phyloP scores from a whole-genome alignment of 1,140 invertebrate species.

The Adelges cooleyi region DNA sequence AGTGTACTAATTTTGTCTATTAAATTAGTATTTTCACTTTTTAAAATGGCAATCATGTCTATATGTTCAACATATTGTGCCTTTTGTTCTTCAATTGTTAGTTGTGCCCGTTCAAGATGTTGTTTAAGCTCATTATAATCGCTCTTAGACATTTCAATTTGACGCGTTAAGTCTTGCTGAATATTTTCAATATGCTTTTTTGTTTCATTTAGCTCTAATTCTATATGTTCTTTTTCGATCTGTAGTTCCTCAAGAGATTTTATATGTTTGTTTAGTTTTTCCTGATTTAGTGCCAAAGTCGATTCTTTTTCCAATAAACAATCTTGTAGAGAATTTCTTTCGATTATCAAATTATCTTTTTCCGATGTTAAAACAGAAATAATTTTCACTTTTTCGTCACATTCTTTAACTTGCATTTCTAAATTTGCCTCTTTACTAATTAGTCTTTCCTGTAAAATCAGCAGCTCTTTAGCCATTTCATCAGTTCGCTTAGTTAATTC shows the following conservation, averaged over 20 bases:
- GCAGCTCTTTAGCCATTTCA: background rate
- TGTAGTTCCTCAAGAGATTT: background rate
- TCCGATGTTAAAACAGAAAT: background rate
- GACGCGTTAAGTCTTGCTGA: background rate
- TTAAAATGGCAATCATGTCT: background rate
- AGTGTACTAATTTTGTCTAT: background rate
- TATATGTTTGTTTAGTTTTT: background rate
- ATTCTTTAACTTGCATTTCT: background rate
- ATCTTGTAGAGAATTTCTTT: background rate
- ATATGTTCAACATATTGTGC: background rate
- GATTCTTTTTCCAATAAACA: background rate
- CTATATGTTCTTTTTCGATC: background rate
- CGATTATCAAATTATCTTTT: constrained; percentile 1
- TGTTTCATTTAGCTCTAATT: background rate
- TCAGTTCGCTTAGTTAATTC: background rate
- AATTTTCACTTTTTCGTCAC: background rate
- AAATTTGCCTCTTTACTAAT: background rate
- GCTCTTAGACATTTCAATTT: background rate
- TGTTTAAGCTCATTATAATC: background rate
- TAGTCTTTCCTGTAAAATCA: background rate
- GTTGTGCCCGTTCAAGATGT: background rate
- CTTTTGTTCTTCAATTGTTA: background rate
- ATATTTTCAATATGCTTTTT: background rate
- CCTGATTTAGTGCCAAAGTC: background rate
- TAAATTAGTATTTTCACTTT: background rate